phyloP scores from a whole-genome alignment of 2,113 vertebrate species.

The Clarias macrocephalus region DNA sequence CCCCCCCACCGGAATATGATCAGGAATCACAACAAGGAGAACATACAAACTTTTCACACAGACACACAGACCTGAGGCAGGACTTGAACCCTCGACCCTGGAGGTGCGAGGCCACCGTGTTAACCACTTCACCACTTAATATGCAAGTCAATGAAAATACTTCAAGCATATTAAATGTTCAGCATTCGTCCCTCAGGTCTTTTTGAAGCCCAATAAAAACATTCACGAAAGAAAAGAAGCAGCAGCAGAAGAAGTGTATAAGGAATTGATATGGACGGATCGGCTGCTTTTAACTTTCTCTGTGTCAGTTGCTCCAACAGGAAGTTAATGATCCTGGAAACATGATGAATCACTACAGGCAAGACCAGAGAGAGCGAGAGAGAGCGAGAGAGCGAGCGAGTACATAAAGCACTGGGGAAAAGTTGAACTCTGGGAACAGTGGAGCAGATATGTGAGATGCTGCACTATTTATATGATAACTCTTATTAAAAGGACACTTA shows the following conservation, averaged over 20 bases:
- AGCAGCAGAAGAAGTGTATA: slow-evolving; percentile 34
- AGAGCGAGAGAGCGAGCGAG: slow-evolving; percentile 55
- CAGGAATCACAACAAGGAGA: no score
- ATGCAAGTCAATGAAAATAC: not conserved
- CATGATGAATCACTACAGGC: slow-evolving; percentile 96
- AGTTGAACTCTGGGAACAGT: not conserved
- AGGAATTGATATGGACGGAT: slow-evolving; percentile 73
- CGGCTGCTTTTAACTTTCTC: slow-evolving; percentile 81
- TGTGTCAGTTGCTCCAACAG: slow-evolving; percentile 88
- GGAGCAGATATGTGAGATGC: not conserved
- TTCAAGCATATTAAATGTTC: not conserved
- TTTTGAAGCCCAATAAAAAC: not conserved
- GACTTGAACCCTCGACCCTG: no score
- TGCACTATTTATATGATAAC: not conserved
- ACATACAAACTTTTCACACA: no score
- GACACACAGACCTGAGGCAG: no score
- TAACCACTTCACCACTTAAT: not conserved
- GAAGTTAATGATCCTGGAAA: slow-evolving; percentile 90
- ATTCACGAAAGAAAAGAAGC: not conserved
- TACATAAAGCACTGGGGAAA: not conserved
- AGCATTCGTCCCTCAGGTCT: not conserved
- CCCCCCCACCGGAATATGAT: no score
- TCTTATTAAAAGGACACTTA: not conserved
- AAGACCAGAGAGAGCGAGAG: slow-evolving; percentile 79
- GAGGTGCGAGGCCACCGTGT: no score